Evolutionary conservation across 2,888 invertebrate genomes (phyloP).

Genomic region (Eristalis tenax): DNA sequence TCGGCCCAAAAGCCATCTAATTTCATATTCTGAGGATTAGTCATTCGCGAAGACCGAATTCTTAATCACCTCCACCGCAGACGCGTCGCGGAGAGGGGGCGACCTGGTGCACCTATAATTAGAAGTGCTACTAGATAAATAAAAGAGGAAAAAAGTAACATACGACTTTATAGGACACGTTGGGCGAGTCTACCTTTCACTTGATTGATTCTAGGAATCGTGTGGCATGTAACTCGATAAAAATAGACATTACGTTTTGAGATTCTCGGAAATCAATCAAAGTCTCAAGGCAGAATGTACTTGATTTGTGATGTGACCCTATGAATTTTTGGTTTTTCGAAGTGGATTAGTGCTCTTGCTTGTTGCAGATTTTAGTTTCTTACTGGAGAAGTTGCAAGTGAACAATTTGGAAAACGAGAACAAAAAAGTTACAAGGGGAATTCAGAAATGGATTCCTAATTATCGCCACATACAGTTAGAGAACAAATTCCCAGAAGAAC

Average conservation of each 20-base stretch:
- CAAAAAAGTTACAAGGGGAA: too few relatives aligned
- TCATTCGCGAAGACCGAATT: constrained; percentile 52
- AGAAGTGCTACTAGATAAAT: constrained; percentile 38
- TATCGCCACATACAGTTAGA: too few relatives aligned
- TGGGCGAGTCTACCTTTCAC: constrained; percentile 14
- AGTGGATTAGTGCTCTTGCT: background rate
- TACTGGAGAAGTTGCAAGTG: background rate
- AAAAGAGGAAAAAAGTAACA: background rate
- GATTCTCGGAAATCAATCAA: background rate
- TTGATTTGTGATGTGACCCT: background rate
- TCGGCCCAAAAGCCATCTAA: constrained; percentile 53
- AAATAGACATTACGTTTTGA: background rate
- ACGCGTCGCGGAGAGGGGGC: background rate
- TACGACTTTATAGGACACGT: constrained; percentile 6
- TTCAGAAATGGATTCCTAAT: too few relatives aligned
- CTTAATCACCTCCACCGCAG: constrained; percentile 19
- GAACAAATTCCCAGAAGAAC: too few relatives aligned
- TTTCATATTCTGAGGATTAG: constrained; percentile 66
- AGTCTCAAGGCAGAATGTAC: background rate
- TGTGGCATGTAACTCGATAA: background rate
- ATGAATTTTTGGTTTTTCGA: background rate
- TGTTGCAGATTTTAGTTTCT: background rate
- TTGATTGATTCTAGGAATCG: constrained; percentile 1
- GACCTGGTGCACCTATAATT: constrained; percentile 41
- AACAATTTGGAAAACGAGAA: background rate